These are phyloP conservation scores for Agrotis clavis DNA, from an alignment of 2,888 invertebrate species.

Conservation along the genomic window DNA sequence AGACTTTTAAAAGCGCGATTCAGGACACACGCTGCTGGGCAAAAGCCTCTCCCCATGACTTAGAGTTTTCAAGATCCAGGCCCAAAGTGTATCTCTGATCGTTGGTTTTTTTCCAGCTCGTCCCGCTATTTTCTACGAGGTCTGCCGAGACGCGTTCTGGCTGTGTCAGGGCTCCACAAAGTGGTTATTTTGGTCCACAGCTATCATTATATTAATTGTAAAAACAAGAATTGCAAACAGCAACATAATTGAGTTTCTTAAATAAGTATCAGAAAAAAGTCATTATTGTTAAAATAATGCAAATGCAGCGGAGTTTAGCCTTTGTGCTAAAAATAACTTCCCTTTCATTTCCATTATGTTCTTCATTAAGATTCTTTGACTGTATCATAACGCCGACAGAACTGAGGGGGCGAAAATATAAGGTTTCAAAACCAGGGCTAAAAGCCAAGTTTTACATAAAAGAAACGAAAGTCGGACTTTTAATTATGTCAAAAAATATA, in stretches of 20 bases:
- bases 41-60: no score
- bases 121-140: no score
- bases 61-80: no score
- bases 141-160: no score
- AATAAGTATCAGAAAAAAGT: neutral
- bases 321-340: slow-evolving; percentile 35
- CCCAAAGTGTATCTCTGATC: no score
- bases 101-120: no score
- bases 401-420: neutral
- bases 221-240: neutral
- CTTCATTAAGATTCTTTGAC: slow-evolving; percentile 24
- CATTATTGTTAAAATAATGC: slow-evolving; percentile 18
- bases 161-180: no score
- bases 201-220: no score
- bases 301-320: neutral
- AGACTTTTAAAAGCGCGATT: no score
- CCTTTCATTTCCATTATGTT: slow-evolving; percentile 1
- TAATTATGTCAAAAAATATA: neutral
- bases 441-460: neutral
- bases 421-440: slow-evolving; percentile 8
- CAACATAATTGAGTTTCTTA: neutral
- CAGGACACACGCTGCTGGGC: no score
- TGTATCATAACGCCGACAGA: slow-evolving; percentile 24
- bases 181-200: no score
- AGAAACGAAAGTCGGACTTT: slow-evolving; percentile 3